Percentiles rank a stretch among this genome's conserved stretches.
phyloP scores from a whole-genome alignment of 2,113 vertebrate species.

The Triplophysa siluroides region DNA sequence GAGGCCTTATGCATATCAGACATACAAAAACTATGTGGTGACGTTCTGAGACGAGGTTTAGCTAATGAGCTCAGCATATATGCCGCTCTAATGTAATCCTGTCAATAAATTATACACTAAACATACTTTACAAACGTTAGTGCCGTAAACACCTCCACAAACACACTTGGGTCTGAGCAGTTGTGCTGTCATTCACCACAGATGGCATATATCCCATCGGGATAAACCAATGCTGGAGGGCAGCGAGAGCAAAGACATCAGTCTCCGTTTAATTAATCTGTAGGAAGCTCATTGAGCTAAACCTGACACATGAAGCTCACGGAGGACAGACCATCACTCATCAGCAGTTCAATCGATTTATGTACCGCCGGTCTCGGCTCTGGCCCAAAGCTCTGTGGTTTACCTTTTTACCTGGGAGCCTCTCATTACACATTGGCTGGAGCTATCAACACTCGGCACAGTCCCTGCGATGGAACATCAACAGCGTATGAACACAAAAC shows the following conservation, averaged over 20 bases:
- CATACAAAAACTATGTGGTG: conserved; percentile 28
- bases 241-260: conserved; percentile 49
- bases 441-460: conserved; percentile 36
- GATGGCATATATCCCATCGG: conserved; percentile 47
- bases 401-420: conserved; percentile 36
- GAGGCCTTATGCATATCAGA: not conserved
- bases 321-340: conserved; percentile 10
- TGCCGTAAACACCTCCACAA: conserved; percentile 20
- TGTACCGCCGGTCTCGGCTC: conserved; percentile 14
- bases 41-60: not conserved
- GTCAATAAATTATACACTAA: conserved; percentile 23
- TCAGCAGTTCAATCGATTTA: conserved; percentile 33
- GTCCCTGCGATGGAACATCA: conserved; percentile 3
- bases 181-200: conserved; percentile 57
- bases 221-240: conserved; percentile 56
- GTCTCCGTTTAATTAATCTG: conserved; percentile 59
- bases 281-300: conserved; percentile 54
- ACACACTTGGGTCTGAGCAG: conserved; percentile 27
- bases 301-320: conserved; percentile 18
- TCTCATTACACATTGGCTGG: conserved; percentile 14
- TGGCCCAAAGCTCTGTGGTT: conserved; percentile 22
- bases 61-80: not conserved
- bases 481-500: conserved; percentile 10
- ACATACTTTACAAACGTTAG: conserved; percentile 16
- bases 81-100: not conserved